Base-by-base conservation (phyloP, 2,797 vertebrate genomes). In the Synanceia verrucosa region DNA sequence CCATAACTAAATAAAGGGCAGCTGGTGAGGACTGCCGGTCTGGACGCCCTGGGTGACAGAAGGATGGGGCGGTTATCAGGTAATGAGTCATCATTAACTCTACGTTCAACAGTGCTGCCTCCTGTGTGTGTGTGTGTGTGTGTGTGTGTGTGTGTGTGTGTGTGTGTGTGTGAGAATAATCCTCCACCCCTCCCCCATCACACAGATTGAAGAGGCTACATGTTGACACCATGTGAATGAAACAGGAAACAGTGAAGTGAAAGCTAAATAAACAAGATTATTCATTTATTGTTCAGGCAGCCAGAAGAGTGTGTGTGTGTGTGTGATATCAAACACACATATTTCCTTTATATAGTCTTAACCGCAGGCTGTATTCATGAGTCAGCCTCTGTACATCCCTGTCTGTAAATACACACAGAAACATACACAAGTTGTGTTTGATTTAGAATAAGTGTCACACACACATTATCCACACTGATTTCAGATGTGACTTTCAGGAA, bases 31-130 rank as follows among this genome's bases (percentile, higher is more conserved):
- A 52, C 33, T 19, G 77, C 36, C 28, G 26, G 63, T 18, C 46
- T 21, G 1, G 33, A 66, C 9, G 64, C 65, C 18, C 29, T 18
- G 44, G 60, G 70, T 58, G 65, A 53, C 46, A 44, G 39, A 59
- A 46, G 34, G 46, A 52, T 13, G 6, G 63, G 36, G 19, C n/a
- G 2, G 36, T 24, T 53, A 24, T 73, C 74, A 79, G 72, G 57
- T 82, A 74, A 65, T 79, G 69, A 85, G 44, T 83, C 69, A 76
- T 68, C 70, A 77, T 72, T 73, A 66, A 33, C 21, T 37, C 57
- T 53, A 60, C 46, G 21, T 59, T 74, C 37, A 67, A 48, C 46
- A 52, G 41, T 10, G 33, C 43, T 31, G 43, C 57, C 29, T 34
- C 4, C 14, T 67, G 13, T 59, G 48, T 59, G 46, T 59, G 65